phyloP scores from a whole-genome alignment of 2,113 vertebrate species.

The Fulmarus glacialis region DNA sequence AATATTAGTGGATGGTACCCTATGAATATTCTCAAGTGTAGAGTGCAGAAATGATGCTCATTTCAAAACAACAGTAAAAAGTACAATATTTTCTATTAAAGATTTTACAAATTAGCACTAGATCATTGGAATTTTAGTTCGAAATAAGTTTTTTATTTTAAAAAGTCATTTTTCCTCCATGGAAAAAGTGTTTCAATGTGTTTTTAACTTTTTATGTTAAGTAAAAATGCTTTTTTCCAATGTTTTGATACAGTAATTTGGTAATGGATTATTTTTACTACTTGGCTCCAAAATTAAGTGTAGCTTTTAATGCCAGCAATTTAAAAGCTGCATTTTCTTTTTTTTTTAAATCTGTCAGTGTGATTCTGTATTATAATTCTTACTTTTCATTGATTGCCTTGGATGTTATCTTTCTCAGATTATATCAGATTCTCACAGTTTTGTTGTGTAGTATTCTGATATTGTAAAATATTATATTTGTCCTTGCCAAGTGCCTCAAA shows the following conservation, averaged over 20 bases:
- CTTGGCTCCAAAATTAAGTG: background rate
- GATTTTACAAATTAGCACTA: background rate
- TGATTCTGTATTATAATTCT: background rate
- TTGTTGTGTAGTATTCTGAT: background rate
- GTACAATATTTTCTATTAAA: background rate
- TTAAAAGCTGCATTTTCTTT: background rate
- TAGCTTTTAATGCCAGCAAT: background rate
- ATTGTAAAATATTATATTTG: background rate
- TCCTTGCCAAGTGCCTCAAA: background rate
- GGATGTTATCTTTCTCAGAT: background rate
- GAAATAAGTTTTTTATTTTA: background rate
- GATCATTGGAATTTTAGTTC: background rate
- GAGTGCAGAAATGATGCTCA: background rate
- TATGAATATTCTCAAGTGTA: background rate
- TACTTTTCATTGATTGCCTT: background rate
- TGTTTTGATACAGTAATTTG: background rate
- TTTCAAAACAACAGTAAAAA: background rate
- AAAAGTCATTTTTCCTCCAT: background rate
- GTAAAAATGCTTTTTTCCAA: background rate
- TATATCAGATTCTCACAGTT: background rate
- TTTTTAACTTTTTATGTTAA: background rate
- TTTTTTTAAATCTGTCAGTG: too few species aligned
- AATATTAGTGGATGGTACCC: background rate
- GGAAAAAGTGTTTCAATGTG: background rate
- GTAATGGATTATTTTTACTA: background rate